Conservation (phyloP, 2,113 vertebrate genomes). For the Otolemur garnettii region DNA sequence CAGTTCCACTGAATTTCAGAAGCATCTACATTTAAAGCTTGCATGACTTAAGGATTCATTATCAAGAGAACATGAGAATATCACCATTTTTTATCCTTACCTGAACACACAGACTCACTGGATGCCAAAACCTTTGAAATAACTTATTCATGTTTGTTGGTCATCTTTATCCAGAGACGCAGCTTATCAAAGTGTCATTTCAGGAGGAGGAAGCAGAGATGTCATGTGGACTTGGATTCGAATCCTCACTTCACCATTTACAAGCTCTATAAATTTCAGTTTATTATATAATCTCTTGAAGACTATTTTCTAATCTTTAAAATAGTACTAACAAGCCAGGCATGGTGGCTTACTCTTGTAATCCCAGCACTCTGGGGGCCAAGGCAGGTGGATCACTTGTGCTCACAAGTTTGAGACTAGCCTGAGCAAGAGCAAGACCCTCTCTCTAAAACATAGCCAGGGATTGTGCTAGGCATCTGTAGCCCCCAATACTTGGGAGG, state of each 20-base stretch:
- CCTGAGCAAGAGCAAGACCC: too few relatives aligned
- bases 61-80: slow-evolving; percentile 40
- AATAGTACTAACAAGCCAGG: not conserved
- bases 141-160: not conserved
- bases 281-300: not conserved
- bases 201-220: not conserved
- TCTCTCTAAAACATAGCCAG: too few relatives aligned
- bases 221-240: not conserved
- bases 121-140: not conserved
- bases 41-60: slow-evolving; percentile 21
- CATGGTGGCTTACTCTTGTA: too few relatives aligned
- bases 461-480: too few relatives aligned
- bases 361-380: too few relatives aligned
- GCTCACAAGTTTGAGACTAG: too few relatives aligned
- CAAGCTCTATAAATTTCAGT: not conserved
- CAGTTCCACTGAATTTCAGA: slow-evolving; percentile 40
- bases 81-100: not conserved
- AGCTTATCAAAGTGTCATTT: not conserved
- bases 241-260: not conserved
- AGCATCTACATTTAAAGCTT: slow-evolving; percentile 50
- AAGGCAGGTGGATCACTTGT: too few relatives aligned
- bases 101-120: not conserved
- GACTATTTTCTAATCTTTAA: not conserved
- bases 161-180: not conserved
- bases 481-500: too few relatives aligned